Evolutionary conservation across 2,888 invertebrate genomes (phyloP), one percentile per base, ranked within the genome.

Genomic region (Amphipoea oculea): DNA sequence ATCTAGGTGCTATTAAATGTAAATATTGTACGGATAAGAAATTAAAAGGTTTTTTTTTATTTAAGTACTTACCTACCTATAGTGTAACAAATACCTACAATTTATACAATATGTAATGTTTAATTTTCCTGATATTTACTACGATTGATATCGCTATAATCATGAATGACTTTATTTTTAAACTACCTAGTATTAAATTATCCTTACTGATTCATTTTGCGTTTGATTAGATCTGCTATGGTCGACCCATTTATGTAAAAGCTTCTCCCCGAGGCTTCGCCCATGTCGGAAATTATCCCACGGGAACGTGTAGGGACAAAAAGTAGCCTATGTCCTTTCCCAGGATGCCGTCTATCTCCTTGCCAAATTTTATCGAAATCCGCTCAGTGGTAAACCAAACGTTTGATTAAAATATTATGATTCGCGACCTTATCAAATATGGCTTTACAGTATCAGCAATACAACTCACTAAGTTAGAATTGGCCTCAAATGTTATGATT

Each of bases 131-230:
- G 9, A 17, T 62, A 51, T 48, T 51, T 63, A 71, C 6, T 76
- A 20, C n/a, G 20, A 48, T 48, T 48, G 36, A 45, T 60, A 60
- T 48, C 60, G 57, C 57, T 36, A 14, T 2, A 54, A 23, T 42
- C 1, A 40, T 71, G n/a, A 74, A 51, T 71, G 20, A 74, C 40
- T 71, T 20, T 48, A 48, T 51, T n/a, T 40, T 71, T 40, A 71
- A 9, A n/a, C 2, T 12, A 36, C n/a, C 36, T 48, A 12, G 5
- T 40, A 48, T 69, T n/a, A 6, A 51, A 36, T 68, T 73, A 36
- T 73, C 45, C 11, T 48, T 72, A 20, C 5, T 68, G 29, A 69
- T 69, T 69, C 5, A 29, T 69, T 69, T 48, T 51, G 7, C 20
- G 20, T 7, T 29, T 29, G 4, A 12, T 29, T 29, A 20, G 5